A percentile compares a stretch with the other conserved stretches of the same genome.
phyloP scores from a whole-genome alignment of 2,113 vertebrate species.

The Falcunculus frontatus region DNA sequence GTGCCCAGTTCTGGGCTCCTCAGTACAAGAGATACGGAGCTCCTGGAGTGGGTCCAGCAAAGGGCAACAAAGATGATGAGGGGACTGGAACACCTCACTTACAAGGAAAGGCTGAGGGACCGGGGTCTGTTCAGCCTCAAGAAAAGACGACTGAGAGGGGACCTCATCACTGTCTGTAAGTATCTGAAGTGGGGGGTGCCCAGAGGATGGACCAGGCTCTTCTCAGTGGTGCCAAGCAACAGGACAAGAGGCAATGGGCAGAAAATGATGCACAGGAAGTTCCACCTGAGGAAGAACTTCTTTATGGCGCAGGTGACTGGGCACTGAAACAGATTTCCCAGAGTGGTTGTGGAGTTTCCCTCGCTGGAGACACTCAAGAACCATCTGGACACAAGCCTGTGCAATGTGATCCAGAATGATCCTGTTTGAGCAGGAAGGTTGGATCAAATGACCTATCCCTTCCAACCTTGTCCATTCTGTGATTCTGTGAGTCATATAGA shows the following conservation, averaged over 20 bases:
- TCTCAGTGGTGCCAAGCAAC: not conserved
- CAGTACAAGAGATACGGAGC: not conserved
- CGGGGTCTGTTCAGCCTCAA: not conserved
- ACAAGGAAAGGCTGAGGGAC: not conserved
- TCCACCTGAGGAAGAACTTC: not conserved
- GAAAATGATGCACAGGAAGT: not conserved
- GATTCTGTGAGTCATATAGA: not conserved
- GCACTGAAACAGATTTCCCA: not conserved
- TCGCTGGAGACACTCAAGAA: not conserved
- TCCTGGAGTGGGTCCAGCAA: not conserved
- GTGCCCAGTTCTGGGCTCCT: not conserved
- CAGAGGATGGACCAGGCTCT: not conserved
- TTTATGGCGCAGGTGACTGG: not conserved
- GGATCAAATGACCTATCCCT: not conserved
- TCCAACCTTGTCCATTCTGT: not conserved
- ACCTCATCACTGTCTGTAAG: not conserved
- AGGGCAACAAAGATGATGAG: not conserved
- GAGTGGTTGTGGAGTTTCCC: not conserved
- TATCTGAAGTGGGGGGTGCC: not conserved
- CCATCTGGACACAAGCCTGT: not conserved
- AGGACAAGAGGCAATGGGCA: not conserved
- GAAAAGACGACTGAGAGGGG: not conserved
- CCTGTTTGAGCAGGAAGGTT: not conserved
- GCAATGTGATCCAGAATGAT: not conserved
- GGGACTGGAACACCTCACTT: not conserved